Evolutionary conservation across 2,797 vertebrate species (phyloP), one percentile per base, ranked within the genome.

Genomic region (Varecia variegata): DNA sequence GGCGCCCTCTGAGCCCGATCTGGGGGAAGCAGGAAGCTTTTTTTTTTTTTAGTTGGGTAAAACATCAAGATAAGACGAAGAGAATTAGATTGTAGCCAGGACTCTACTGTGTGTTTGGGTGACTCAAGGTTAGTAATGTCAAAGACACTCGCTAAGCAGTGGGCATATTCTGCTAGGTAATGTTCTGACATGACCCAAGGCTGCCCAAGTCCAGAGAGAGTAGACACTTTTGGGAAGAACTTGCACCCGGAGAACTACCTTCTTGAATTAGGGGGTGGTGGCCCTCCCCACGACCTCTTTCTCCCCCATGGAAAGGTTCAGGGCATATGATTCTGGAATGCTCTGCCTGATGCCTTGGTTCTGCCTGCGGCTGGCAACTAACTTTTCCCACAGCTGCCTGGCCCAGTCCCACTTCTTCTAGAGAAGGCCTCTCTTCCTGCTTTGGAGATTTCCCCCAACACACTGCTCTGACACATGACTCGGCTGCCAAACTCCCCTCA

Each of bases 41-140:
- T 81, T 95, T 30, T 30, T 81, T 95, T 97, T 98, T 97, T 88
- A 95, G 85, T 47, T 91, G 43, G 67, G 56, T 67, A 96, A 94
- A 95, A 40, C 52, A 87, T 70, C 87, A 95, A 92, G 76, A 35
- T 45, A 50, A 87, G 27, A 87, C 62, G 79, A 90, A 97, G 88
- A 87, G 81, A 92, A 45, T 54, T 5, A 2, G 68, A 71, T 38
- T 1, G 10, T 86, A 58, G 90, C 80, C 80, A 90, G 30, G 25
- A 71, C 5, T 74, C 1, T 50, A 60, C 30, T 86, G n/a, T 77
- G 96, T n/a, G 9, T 93, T 84, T 32, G 95, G 79, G 90, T 73
- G 89, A 84, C 67, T 97, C 85, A 92, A 94, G 93, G 47, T 93
- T 93, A 82, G 74, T 40, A 27, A 60, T 79, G 95, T 93, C 62